A percentile compares a stretch with the other conserved stretches of the same genome.
These are phyloP conservation scores for Agrotis clavis DNA, from an alignment of 2,888 invertebrate genomes.

Conservation along the genomic window DNA sequence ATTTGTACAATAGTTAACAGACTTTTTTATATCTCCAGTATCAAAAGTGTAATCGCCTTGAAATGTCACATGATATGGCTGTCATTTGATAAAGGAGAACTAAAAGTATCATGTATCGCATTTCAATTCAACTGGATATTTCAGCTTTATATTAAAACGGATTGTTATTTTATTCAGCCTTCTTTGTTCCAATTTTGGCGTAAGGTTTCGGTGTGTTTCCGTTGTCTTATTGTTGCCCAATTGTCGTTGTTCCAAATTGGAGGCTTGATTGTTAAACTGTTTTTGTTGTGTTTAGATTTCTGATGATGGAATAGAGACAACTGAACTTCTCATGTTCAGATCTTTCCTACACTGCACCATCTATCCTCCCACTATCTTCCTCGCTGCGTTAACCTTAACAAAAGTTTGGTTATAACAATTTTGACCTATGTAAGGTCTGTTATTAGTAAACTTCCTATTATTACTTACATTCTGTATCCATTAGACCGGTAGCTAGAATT, in stretches of 20 bases:
- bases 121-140: constrained; percentile 62
- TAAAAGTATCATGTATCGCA: constrained; percentile 67
- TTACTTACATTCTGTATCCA: neutral
- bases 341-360: neutral
- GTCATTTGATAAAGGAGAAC: constrained; percentile 72
- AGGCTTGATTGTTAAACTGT: constrained; percentile 13
- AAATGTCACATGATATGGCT: constrained; percentile 74
- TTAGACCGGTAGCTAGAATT: constrained; percentile 1
- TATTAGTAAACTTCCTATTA: constrained; percentile 2
- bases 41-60: constrained; percentile 73
- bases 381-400: constrained; percentile 17
- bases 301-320: neutral
- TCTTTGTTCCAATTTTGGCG: constrained; percentile 50
- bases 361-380: neutral
- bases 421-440: constrained; percentile 23
- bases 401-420: constrained; percentile 13
- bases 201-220: constrained; percentile 40
- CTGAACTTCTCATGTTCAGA: neutral
- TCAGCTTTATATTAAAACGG: constrained; percentile 44
- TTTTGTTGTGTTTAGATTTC: neutral
- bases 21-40: constrained; percentile 62
- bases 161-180: constrained; percentile 58
- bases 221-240: constrained; percentile 31
- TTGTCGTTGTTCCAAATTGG: constrained; percentile 34
- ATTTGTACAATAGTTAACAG: constrained; percentile 30